A percentile compares a stretch with the other conserved stretches of the same genome.
These are phyloP conservation scores for Scomberomorus guttatus DNA, from an alignment of 2,797 vertebrate genomes.

Conservation along the genomic window DNA sequence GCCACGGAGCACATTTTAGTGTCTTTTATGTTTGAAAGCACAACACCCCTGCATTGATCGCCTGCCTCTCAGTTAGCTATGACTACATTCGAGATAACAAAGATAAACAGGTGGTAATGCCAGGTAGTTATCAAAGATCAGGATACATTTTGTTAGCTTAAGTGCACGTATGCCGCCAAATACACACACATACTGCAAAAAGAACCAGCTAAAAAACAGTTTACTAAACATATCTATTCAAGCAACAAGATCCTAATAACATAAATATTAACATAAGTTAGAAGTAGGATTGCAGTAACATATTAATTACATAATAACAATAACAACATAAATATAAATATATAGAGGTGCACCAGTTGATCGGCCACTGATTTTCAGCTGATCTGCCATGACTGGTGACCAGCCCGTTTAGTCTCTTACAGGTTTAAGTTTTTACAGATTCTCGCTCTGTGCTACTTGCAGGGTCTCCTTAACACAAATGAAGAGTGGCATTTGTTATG, in stretches of 20 bases:
- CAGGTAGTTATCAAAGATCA: neutral
- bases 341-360: too few relatives aligned
- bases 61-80: neutral
- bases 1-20: neutral
- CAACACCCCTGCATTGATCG: neutral
- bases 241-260: neutral
- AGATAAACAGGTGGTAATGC: neutral
- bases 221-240: neutral
- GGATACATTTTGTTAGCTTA: neutral
- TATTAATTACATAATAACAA: too few relatives aligned
- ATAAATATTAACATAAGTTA: neutral
- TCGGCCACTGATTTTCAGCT: too few relatives aligned
- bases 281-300: too few relatives aligned
- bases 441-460: neutral
- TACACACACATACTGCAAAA: neutral
- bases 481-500: neutral
- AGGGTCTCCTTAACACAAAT: neutral
- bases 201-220: neutral
- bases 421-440: neutral
- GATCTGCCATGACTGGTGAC: too few relatives aligned
- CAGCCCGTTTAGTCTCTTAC: too few relatives aligned
- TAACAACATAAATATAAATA: too few relatives aligned
- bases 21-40: neutral
- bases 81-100: slow-evolving; percentile 8
- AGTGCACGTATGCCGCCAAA: neutral